These are phyloP conservation scores for Uloborus plumipes DNA, from an alignment of 2,888 invertebrate genomes.

Conservation along the genomic window DNA sequence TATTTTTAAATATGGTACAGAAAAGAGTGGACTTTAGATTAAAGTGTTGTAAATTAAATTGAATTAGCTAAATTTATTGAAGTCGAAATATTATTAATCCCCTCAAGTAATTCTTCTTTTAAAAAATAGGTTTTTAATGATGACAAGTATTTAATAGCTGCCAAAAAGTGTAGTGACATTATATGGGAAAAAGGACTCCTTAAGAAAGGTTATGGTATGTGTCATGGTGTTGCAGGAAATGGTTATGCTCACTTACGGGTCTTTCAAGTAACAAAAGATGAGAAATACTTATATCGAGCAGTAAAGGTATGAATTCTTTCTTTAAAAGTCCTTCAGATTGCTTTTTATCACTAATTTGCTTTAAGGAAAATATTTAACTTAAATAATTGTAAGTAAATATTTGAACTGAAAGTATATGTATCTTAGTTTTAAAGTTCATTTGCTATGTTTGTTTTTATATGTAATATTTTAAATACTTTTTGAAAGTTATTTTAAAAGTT, in stretches of 20 bases:
- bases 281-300: constrained; percentile 81
- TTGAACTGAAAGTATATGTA: too few relatives aligned
- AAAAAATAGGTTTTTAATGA: constrained; percentile 78
- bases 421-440: too few relatives aligned
- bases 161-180: constrained; percentile 81
- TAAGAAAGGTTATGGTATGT: constrained; percentile 87
- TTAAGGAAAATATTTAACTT: background rate
- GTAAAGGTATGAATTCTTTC: constrained; percentile 69
- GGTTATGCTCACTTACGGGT: constrained; percentile 85
- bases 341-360: background rate
- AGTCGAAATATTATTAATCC: background rate
- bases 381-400: too few relatives aligned
- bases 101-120: constrained; percentile 3
- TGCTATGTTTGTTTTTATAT: too few relatives aligned
- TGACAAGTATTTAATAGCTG: constrained; percentile 79
- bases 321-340: background rate
- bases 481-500: too few relatives aligned
- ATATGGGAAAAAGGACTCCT: constrained; percentile 86
- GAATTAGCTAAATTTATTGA: background rate
- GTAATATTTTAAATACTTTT: background rate
- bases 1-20: too few relatives aligned
- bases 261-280: constrained; percentile 80
- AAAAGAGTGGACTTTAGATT: too few relatives aligned
- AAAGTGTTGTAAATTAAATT: too few relatives aligned
- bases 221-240: constrained; percentile 91